Conservation (phyloP, 2,113 vertebrate genomes). For the Boulengeromyrus knoepffleri region DNA sequence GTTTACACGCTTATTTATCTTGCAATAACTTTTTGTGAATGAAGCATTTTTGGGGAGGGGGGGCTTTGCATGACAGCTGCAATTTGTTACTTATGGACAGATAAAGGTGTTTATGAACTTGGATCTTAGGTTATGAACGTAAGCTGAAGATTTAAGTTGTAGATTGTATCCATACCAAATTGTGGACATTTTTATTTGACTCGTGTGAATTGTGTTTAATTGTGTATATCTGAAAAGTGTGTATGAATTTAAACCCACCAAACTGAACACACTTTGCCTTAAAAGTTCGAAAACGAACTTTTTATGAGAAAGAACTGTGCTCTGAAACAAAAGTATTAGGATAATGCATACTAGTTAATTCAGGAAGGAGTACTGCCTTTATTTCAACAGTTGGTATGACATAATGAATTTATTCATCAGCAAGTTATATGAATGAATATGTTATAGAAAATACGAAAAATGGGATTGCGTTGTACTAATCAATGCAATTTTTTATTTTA, state of each 20-base stretch:
- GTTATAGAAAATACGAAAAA: constrained; percentile 62
- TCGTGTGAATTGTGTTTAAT: constrained; percentile 58
- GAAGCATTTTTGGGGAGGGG: constrained; percentile 52
- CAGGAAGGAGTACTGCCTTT: constrained; percentile 68
- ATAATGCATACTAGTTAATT: constrained; percentile 61
- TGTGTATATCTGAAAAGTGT: constrained; percentile 68
- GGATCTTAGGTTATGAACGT: constrained; percentile 48
- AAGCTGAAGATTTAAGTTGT: constrained; percentile 56
- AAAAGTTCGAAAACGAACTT: constrained; percentile 66
- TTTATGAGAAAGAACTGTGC: constrained; percentile 68
- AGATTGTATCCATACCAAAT: constrained; percentile 67
- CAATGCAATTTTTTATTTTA: constrained; percentile 70
- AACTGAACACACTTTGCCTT: constrained; percentile 75
- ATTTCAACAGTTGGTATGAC: constrained; percentile 64
- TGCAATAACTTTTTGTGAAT: constrained; percentile 71
- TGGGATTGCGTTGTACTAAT: constrained; percentile 60
- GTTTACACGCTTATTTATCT: constrained; percentile 74
- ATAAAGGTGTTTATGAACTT: constrained; percentile 63
- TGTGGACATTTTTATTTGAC: constrained; percentile 53
- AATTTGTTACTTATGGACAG: constrained; percentile 65
- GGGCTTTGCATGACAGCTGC: constrained; percentile 74
- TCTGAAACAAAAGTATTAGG: constrained; percentile 61
- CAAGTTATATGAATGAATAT: constrained; percentile 68
- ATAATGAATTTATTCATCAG: constrained; percentile 68
- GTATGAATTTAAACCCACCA: constrained; percentile 71